A percentile compares a stretch with the other conserved stretches of the same genome.
Evolutionary conservation across 2,888 invertebrate genomes (phyloP).

Genomic region (Chrysotoxum bicinctum): DNA sequence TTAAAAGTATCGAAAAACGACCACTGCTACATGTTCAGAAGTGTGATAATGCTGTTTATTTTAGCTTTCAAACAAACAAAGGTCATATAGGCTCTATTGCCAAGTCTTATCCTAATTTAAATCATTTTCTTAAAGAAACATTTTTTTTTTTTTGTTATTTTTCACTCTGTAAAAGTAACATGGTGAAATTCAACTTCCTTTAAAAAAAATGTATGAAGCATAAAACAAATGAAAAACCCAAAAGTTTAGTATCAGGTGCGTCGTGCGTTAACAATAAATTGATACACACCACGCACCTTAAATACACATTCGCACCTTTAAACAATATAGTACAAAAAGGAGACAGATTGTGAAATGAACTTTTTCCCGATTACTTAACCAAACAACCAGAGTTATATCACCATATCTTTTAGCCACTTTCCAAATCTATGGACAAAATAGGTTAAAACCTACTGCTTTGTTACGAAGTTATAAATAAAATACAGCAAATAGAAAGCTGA

Average conservation of each 20-base stretch:
- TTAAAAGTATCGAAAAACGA: too few species aligned
- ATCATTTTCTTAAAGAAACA: too few species aligned
- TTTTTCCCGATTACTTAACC: slow-evolving; percentile 30
- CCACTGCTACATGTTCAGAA: too few species aligned
- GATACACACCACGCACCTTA: slow-evolving; percentile 15
- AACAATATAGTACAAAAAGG: not conserved
- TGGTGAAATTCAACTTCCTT: not conserved
- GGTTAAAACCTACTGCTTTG: not conserved
- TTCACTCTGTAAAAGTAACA: too few species aligned
- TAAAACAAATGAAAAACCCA: slow-evolving; percentile 21
- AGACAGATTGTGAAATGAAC: slow-evolving; percentile 35
- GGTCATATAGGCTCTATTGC: too few species aligned
- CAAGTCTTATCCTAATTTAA: too few species aligned
- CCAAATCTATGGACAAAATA: not conserved
- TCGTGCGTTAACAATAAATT: slow-evolving; percentile 33
- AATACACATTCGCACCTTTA: slow-evolving; percentile 13
- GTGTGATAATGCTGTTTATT: too few species aligned
- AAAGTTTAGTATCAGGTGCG: slow-evolving; percentile 15
- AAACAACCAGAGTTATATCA: not conserved
- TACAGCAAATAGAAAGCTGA: not conserved
- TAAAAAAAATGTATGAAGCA: not conserved
- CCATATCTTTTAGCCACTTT: slow-evolving; percentile 4
- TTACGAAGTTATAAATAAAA: slow-evolving; percentile 7
- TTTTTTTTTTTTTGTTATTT: not conserved
- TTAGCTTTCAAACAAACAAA: too few species aligned